phyloP scores from a whole-genome alignment of 1,140 invertebrate species.

The Thaumatotibia leucotreta region DNA sequence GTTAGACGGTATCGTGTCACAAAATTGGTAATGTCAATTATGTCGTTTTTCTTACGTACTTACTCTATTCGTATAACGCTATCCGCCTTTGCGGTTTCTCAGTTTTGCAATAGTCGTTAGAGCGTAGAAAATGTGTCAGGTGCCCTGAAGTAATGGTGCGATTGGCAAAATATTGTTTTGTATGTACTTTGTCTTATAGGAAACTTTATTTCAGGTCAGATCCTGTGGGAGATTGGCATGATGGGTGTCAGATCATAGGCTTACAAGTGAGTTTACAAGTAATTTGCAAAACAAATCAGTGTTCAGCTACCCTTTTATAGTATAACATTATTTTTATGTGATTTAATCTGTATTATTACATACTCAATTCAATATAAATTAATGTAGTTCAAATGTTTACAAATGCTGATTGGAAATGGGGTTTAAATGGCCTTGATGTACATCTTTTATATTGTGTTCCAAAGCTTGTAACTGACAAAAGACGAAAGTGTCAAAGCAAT shows the following conservation, averaged over 20 bases:
- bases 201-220: slow-evolving; percentile 32
- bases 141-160: slow-evolving; percentile 9
- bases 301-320: too few relatives aligned
- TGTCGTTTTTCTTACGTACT: slow-evolving; percentile 5
- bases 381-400: too few relatives aligned
- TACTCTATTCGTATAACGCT: slow-evolving; percentile 2
- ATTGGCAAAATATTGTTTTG: slow-evolving; percentile 3
- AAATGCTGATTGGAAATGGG: too few relatives aligned
- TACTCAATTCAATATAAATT: too few relatives aligned
- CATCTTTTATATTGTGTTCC: too few relatives aligned
- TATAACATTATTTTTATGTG: too few relatives aligned
- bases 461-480: too few relatives aligned
- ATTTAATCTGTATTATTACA: too few relatives aligned
- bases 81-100: slow-evolving; percentile 41
- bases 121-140: slow-evolving; percentile 72
- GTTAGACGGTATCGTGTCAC: slow-evolving; percentile 45
- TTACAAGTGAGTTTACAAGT: slow-evolving; percentile 32
- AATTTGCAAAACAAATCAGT: too few relatives aligned
- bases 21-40: slow-evolving; percentile 16
- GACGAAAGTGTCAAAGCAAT: too few relatives aligned
- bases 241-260: slow-evolving; percentile 31
- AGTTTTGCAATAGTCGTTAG: slow-evolving; percentile 71
- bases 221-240: slow-evolving; percentile 22
- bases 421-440: too few relatives aligned
- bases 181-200: not conserved